Evolutionary conservation across 1,140 invertebrate genomes (phyloP).

Genomic region (Drosophila quadrilineata): DNA sequence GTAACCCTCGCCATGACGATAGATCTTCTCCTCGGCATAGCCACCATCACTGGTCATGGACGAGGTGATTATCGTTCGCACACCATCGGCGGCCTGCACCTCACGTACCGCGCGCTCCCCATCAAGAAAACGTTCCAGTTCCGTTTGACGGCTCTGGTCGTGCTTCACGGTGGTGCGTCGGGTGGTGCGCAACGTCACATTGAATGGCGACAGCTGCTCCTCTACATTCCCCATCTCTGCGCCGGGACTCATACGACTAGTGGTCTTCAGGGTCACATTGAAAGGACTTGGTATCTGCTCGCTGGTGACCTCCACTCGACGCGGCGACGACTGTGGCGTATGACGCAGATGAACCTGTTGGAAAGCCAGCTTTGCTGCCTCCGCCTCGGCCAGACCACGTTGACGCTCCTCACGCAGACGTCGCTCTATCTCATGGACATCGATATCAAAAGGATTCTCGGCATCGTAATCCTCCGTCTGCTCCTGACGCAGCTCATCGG

Average conservation of each 20-base stretch:
- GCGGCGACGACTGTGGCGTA: conserved; percentile 82
- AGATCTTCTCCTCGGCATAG: conserved; percentile 75
- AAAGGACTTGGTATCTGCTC: conserved; percentile 65
- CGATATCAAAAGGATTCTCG: conserved; percentile 77
- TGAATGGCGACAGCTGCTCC: conserved; percentile 84
- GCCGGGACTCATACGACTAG: conserved; percentile 59
- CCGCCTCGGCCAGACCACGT: conserved; percentile 81
- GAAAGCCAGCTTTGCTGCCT: conserved; percentile 83
- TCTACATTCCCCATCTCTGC: conserved; percentile 83
- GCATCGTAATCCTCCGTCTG: conserved; percentile 68
- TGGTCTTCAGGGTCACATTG: conserved; percentile 71
- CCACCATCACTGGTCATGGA: conserved; percentile 74
- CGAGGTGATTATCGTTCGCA: conserved; percentile 74
- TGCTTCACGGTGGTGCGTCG: conserved; percentile 48
- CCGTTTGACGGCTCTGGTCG: conserved; percentile 37
- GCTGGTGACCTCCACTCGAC: conserved; percentile 61
- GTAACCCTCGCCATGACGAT: conserved; percentile 76
- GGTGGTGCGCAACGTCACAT: conserved; percentile 71
- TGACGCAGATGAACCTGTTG: conserved; percentile 84
- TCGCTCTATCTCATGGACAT: conserved; percentile 85
- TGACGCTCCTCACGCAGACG: conserved; percentile 83
- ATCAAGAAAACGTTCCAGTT: conserved; percentile 64
- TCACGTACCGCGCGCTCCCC: conserved; percentile 64
- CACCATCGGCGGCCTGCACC: conserved; percentile 61
- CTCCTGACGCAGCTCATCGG: conserved; percentile 54